A percentile compares a stretch with the other conserved stretches of the same genome.
Conservation (phyloP, 1,140 invertebrate genomes). For the Ephestia elutella region DNA sequence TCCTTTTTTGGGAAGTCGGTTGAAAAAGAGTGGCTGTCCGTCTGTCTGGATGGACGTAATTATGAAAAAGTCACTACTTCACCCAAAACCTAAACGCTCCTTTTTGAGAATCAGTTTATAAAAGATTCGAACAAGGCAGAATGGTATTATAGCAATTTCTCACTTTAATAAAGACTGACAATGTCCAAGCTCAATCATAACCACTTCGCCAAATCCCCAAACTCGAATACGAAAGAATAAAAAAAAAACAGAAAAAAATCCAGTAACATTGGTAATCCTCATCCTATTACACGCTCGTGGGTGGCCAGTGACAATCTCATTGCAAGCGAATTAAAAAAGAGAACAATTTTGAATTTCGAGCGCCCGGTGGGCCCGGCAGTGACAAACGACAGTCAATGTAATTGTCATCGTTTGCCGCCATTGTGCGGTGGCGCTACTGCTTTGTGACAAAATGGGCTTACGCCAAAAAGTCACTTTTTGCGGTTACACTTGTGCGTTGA, state of each 20-base stretch:
- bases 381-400: conserved; percentile 44
- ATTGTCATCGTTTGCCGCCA: conserved; percentile 17
- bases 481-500: conserved; percentile 21
- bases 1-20: too few species aligned
- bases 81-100: too few species aligned
- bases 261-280: conserved; percentile 23
- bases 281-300: conserved; percentile 32
- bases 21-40: too few species aligned
- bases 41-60: too few species aligned
- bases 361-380: conserved; percentile 27
- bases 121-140: too few species aligned
- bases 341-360: conserved; percentile 22
- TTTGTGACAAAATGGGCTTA: conserved; percentile 36
- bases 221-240: background rate
- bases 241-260: background rate
- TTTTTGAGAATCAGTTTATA: too few species aligned
- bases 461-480: conserved; percentile 51
- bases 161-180: background rate
- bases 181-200: background rate
- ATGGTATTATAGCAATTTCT: background rate
- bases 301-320: conserved; percentile 38
- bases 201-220: background rate
- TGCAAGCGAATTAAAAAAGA: conserved; percentile 12
- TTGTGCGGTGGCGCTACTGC: conserved; percentile 60
- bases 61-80: too few species aligned